A percentile compares a stretch with the other conserved stretches of the same genome.
These are phyloP conservation scores for Jaculus jaculus DNA, from an alignment of 2,113 vertebrate genomes.

Conservation along the genomic window DNA sequence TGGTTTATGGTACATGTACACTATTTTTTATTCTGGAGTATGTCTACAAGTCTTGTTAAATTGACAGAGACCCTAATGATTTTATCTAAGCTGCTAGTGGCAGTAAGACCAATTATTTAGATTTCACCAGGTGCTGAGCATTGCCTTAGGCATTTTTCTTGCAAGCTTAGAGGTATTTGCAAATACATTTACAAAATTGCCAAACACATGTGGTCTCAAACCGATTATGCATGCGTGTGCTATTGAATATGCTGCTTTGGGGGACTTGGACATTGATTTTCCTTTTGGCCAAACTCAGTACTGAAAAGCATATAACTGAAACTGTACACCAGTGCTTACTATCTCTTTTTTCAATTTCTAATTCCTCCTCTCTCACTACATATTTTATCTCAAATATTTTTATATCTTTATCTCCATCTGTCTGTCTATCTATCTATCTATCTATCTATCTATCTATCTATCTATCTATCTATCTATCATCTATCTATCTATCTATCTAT, in stretches of 20 bases:
- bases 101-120: neutral
- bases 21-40: neutral
- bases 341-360: neutral
- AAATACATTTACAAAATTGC: neutral
- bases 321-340: accelerated
- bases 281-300: neutral
- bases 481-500: no score
- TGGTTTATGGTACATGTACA: neutral
- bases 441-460: no score
- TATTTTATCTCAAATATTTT: neutral
- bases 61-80: neutral
- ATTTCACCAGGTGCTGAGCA: neutral
- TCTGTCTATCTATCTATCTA: no score
- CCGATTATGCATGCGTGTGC: neutral
- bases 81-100: neutral
- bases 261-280: neutral
- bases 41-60: neutral
- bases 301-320: neutral
- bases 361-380: neutral
- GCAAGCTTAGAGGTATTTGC: neutral
- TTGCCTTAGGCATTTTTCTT: neutral
- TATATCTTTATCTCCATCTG: neutral
- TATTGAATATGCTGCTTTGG: neutral
- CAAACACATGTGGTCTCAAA: neutral
- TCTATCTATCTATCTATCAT: no score